Evolutionary conservation across 2,888 invertebrate genomes (phyloP).

Genomic region (Tetropium fuscum): DNA sequence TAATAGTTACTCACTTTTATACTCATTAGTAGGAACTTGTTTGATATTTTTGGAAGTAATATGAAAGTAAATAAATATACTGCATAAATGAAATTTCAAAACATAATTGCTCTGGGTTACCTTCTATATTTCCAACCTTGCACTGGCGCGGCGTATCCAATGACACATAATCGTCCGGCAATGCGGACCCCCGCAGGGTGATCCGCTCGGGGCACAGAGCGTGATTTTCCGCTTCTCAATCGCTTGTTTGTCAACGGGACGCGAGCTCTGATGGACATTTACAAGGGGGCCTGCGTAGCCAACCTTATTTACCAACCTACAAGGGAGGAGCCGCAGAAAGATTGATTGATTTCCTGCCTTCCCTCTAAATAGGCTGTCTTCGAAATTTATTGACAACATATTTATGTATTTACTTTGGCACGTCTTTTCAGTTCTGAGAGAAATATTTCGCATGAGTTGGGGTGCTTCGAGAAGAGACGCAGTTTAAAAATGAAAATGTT

Average conservation of each 20-base stretch:
- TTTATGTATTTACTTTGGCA: conserved; percentile 15
- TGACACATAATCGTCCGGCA: conserved; percentile 40
- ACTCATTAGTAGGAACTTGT: no score
- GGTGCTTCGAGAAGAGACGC: no score
- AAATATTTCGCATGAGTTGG: not conserved
- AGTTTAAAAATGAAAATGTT: no score
- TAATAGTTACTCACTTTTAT: no score
- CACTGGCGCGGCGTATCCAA: conserved; percentile 12
- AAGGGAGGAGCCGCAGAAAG: conserved; percentile 43
- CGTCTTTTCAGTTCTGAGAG: conserved; percentile 10
- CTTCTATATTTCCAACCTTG: conserved; percentile 16
- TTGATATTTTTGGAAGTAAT: no score
- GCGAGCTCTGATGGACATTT: conserved; percentile 52
- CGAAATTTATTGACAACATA: conserved; percentile 35
- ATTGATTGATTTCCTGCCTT: conserved; percentile 50
- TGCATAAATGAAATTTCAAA: no score
- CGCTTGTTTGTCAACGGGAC: conserved; percentile 61
- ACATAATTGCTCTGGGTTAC: no score
- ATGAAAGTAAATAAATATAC: no score
- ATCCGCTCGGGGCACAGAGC: conserved; percentile 48
- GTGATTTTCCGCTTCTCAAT: conserved; percentile 61
- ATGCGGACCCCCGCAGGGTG: conserved; percentile 43
- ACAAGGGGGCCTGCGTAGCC: conserved; percentile 37
- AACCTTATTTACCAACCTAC: conserved; percentile 13
- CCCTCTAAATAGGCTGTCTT: conserved; percentile 40